Evolutionary conservation across 2,797 vertebrate genomes (phyloP).

Genomic region (Ctenochaetus hawaiiensis): DNA sequence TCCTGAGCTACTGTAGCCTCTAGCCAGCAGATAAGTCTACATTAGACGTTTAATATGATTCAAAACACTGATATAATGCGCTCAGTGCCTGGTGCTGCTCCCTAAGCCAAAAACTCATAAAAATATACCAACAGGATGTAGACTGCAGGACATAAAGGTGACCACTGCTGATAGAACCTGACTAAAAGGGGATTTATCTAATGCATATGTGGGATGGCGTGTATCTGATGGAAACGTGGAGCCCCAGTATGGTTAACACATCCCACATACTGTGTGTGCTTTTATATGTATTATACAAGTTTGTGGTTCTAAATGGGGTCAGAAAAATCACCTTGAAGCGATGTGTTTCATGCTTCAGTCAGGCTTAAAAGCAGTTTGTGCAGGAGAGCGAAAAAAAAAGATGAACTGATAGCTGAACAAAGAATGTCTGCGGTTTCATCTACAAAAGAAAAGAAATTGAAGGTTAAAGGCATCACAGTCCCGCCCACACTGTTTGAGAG

Average conservation of each 20-base stretch:
- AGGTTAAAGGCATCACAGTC: conserved; percentile 40
- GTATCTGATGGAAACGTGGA: conserved; percentile 14
- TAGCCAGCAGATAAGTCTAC: conserved; percentile 55
- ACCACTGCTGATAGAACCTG: conserved; percentile 31
- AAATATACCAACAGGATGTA: conserved; percentile 39
- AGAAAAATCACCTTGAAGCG: conserved; percentile 18
- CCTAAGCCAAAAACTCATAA: conserved; percentile 28
- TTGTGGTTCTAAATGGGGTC: conserved; percentile 14
- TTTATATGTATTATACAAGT: conserved; percentile 4
- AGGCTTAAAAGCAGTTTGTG: neutral
- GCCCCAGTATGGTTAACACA: neutral
- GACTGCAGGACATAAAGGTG: conserved; percentile 36
- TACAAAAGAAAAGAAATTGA: conserved; percentile 22
- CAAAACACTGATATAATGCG: conserved; percentile 54
- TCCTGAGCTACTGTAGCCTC: conserved; percentile 46
- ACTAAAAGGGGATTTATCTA: conserved; percentile 20
- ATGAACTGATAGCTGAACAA: conserved; percentile 8
- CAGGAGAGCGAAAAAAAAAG: neutral
- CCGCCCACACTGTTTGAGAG: conserved; percentile 38
- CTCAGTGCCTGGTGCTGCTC: conserved; percentile 41
- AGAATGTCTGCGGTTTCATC: conserved; percentile 31
- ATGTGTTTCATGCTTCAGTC: conserved; percentile 5
- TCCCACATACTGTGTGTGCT: neutral
- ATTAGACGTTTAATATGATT: conserved; percentile 67
- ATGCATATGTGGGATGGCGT: neutral